Percentiles rank a stretch among this genome's conserved stretches.
phyloP scores from a whole-genome alignment of 2,797 vertebrate genomes.

The Rhinella marina region DNA sequence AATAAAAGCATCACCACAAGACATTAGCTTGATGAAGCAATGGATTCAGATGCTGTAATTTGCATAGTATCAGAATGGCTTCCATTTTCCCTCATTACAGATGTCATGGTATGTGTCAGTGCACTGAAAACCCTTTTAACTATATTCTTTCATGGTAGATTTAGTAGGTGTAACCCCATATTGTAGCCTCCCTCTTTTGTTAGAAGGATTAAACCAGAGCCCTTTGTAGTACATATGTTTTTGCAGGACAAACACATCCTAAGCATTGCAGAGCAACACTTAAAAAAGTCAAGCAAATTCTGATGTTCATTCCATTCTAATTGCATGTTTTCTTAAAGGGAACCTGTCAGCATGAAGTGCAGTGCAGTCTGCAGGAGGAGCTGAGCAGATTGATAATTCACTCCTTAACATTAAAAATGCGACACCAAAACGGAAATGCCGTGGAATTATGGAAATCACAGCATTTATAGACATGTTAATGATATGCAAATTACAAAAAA shows the following conservation, averaged over 20 bases:
- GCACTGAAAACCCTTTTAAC: slow-evolving; percentile 32
- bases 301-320: slow-evolving; percentile 67
- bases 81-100: slow-evolving; percentile 7
- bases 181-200: slow-evolving; percentile 51
- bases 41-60: slow-evolving; percentile 6
- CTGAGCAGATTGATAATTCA: too few species aligned
- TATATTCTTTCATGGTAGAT: slow-evolving; percentile 55
- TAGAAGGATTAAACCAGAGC: slow-evolving; percentile 7
- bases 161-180: slow-evolving; percentile 51
- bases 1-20: too few species aligned
- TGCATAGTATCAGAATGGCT: slow-evolving; percentile 1
- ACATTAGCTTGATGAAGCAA: not conserved
- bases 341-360: too few species aligned
- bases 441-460: too few species aligned
- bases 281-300: slow-evolving; percentile 61
- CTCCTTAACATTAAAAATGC: too few species aligned
- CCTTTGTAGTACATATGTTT: slow-evolving; percentile 40
- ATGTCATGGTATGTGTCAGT: slow-evolving; percentile 46
- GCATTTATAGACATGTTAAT: too few species aligned
- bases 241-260: slow-evolving; percentile 50
- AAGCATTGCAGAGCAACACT: slow-evolving; percentile 45
- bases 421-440: too few species aligned
- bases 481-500: too few species aligned
- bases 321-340: slow-evolving; percentile 66
- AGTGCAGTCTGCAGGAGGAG: too few species aligned